These are phyloP conservation scores for Falco berigora DNA, from an alignment of 2,797 vertebrate genomes.

Conservation along the genomic window DNA sequence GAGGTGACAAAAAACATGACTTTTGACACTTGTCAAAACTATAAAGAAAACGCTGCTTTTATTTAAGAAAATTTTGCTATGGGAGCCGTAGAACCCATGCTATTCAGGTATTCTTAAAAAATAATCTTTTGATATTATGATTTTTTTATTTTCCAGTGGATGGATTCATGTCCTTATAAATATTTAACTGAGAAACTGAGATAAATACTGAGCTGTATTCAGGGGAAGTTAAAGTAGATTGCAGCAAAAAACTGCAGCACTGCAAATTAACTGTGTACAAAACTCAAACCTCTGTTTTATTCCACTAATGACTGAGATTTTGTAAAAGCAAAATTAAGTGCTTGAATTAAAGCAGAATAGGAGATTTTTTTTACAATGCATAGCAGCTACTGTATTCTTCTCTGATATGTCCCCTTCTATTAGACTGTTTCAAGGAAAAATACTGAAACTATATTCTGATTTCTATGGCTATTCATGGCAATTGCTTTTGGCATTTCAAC, in stretches of 20 bases:
- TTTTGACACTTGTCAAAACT: background rate
- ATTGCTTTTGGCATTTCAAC: background rate
- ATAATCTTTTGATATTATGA: background rate
- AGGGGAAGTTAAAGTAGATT: background rate
- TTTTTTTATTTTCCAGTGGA: background rate
- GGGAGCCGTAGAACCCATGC: background rate
- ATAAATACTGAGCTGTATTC: background rate
- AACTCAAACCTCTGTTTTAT: background rate
- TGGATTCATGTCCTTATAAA: background rate
- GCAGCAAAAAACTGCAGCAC: background rate
- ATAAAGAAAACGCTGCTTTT: background rate
- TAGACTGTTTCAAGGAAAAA: background rate
- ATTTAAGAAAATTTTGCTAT: background rate
- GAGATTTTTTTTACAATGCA: background rate
- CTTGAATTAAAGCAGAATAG: background rate
- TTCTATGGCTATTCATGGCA: background rate
- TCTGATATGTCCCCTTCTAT: background rate
- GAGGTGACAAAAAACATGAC: background rate
- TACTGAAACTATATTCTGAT: background rate
- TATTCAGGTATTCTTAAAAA: background rate
- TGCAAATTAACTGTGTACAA: background rate
- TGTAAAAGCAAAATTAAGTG: background rate
- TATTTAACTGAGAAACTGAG: background rate
- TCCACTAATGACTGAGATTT: background rate
- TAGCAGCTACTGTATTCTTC: background rate